phyloP scores from a whole-genome alignment of 2,797 vertebrate genomes.

The Crenichthys baileyi region DNA sequence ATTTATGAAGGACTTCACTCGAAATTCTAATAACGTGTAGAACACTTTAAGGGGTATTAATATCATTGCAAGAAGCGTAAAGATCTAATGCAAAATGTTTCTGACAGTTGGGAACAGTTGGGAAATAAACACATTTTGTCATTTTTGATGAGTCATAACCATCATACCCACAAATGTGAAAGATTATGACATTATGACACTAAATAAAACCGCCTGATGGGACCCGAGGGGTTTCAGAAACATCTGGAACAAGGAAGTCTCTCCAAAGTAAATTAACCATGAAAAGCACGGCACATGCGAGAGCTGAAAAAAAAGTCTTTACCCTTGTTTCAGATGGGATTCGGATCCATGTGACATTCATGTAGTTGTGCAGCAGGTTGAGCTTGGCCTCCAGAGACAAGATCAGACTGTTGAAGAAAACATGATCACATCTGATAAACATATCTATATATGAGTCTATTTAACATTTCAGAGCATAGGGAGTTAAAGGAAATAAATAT shows the following conservation, averaged over 20 bases:
- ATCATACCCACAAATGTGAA: constrained; percentile 20
- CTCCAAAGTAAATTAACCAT: constrained; percentile 34
- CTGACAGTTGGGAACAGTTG: not conserved
- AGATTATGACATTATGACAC: constrained; percentile 42
- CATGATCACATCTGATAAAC: not conserved
- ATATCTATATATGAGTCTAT: not conserved
- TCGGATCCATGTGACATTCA: constrained; percentile 99
- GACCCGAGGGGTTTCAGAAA: constrained; percentile 34
- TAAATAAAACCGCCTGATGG: constrained; percentile 49
- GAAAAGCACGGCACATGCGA: constrained; percentile 40
- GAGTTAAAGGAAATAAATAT: not conserved
- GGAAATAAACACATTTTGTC: not conserved
- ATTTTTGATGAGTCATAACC: constrained; percentile 28
- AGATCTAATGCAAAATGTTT: constrained; percentile 13
- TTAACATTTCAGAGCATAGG: not conserved
- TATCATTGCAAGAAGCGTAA: not conserved
- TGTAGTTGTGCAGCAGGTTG: constrained; percentile 98
- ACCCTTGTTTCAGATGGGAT: constrained; percentile 99
- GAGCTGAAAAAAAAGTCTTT: constrained; percentile 39
- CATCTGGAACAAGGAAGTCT: constrained; percentile 51
- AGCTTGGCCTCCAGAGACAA: constrained; percentile 98
- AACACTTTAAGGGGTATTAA: not conserved
- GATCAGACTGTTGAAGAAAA: constrained; percentile 86
- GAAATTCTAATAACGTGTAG: not conserved
- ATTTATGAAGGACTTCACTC: not conserved